Evolutionary conservation across 1,140 invertebrate species (phyloP).

Genomic region (Aplysia californica): DNA sequence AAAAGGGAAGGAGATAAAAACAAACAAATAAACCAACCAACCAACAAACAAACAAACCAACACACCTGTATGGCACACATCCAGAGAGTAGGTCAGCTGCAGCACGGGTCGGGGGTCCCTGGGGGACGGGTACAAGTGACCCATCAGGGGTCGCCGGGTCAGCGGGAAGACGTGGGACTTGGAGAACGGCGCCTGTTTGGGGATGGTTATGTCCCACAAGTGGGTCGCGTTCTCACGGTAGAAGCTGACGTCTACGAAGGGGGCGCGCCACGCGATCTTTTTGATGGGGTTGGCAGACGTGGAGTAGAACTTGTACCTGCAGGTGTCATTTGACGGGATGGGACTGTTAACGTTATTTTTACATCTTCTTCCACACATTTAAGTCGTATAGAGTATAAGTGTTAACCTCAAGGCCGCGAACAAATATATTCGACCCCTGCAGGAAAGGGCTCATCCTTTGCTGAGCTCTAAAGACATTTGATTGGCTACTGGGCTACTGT

Average conservation of each 20-base stretch:
- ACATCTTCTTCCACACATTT: too few relatives aligned
- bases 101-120: conserved; percentile 22
- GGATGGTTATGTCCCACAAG: conserved; percentile 38
- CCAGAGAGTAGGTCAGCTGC: conserved; percentile 19
- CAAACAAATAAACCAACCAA: too few relatives aligned
- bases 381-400: too few relatives aligned
- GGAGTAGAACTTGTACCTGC: conserved; percentile 41
- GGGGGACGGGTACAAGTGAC: conserved; percentile 31
- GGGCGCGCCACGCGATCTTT: conserved; percentile 27
- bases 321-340: too few relatives aligned
- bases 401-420: too few relatives aligned
- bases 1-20: too few relatives aligned
- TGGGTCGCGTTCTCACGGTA: conserved; percentile 40
- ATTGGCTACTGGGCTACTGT: too few relatives aligned
- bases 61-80: conserved; percentile 28
- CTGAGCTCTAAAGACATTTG: too few relatives aligned
- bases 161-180: conserved; percentile 37
- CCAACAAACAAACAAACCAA: too few relatives aligned
- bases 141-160: conserved; percentile 28
- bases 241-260: conserved; percentile 48
- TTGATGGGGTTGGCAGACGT: conserved; percentile 12
- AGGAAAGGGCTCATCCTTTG: too few relatives aligned
- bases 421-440: too few relatives aligned
- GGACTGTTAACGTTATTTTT: too few relatives aligned
- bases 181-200: background rate